phyloP scores from a whole-genome alignment of 35 echinoderm and acorn worm genomes.

The Patiria miniata region DNA sequence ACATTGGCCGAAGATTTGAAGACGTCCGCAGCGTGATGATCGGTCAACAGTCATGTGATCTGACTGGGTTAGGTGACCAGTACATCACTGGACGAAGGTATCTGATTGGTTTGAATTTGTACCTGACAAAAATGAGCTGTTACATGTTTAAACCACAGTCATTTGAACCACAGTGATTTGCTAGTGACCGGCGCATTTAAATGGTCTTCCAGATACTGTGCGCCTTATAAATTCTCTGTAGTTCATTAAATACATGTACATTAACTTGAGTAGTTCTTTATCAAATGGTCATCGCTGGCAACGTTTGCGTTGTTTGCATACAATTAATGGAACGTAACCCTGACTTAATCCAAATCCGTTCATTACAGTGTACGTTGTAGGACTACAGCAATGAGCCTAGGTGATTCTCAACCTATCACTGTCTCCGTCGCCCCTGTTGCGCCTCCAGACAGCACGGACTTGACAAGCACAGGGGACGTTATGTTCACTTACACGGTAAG shows the following conservation, averaged over 20 bases:
- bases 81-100: constrained; percentile 52
- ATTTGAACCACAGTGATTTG: too few species aligned
- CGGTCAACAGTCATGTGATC: constrained; percentile 26
- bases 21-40: constrained; percentile 47
- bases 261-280: not conserved
- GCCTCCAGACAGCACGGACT: not conserved
- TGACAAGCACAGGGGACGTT: not conserved
- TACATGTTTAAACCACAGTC: not conserved
- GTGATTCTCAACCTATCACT: not conserved
- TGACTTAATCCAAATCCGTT: not conserved
- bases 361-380: not conserved
- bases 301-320: not conserved
- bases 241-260: not conserved
- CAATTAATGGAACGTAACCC: not conserved
- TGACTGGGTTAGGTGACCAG: constrained; percentile 22
- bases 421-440: not conserved
- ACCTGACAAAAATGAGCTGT: not conserved
- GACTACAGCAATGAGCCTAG: not conserved
- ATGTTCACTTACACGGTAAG: not conserved
- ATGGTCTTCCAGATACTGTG: too few species aligned
- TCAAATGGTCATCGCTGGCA: not conserved
- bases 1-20: constrained; percentile 31
- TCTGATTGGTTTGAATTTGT: not conserved
- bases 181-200: too few species aligned
- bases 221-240: too few species aligned